Percentiles rank a stretch among this genome's conserved stretches.
phyloP scores from a whole-genome alignment of 2,888 invertebrate species.

The Sphaerophoria rueppellii region DNA sequence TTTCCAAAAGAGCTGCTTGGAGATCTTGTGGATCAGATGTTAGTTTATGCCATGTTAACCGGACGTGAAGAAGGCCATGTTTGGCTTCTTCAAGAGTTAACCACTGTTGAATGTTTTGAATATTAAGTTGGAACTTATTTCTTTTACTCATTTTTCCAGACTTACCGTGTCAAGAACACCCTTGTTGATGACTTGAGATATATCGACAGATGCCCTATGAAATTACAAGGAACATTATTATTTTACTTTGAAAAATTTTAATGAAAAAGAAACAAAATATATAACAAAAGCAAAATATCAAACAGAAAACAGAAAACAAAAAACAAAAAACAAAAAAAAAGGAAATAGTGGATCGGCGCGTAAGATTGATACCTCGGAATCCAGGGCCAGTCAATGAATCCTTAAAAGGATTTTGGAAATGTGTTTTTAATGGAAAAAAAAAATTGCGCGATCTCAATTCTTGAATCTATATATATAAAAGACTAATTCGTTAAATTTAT shows the following conservation, averaged over 20 bases:
- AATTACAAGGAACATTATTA: background rate
- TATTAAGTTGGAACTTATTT: background rate
- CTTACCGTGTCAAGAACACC: conserved; percentile 89
- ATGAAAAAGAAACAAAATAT: conserved; percentile 15
- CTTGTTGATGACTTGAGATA: conserved; percentile 87
- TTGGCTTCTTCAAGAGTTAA: conserved; percentile 96
- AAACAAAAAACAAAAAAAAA: conserved; percentile 19
- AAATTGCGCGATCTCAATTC: too few species aligned
- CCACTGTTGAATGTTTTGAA: conserved; percentile 86
- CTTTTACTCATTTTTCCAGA: conserved; percentile 54
- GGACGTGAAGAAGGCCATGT: conserved; percentile 95
- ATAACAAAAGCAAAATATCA: conserved; percentile 27
- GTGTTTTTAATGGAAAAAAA: too few species aligned
- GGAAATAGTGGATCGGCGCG: too few species aligned
- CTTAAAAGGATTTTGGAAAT: too few species aligned
- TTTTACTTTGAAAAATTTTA: background rate
- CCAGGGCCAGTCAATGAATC: too few species aligned
- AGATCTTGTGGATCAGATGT: conserved; percentile 88
- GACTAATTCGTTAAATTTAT: too few species aligned
- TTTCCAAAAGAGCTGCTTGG: conserved; percentile 88
- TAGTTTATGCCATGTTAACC: conserved; percentile 94
- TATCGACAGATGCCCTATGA: conserved; percentile 88
- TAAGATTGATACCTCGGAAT: too few species aligned
- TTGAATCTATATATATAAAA: too few species aligned
- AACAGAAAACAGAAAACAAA: conserved; percentile 18